Base-by-base conservation (phyloP, 1,140 invertebrate species). In the Tribolium castaneum region DNA sequence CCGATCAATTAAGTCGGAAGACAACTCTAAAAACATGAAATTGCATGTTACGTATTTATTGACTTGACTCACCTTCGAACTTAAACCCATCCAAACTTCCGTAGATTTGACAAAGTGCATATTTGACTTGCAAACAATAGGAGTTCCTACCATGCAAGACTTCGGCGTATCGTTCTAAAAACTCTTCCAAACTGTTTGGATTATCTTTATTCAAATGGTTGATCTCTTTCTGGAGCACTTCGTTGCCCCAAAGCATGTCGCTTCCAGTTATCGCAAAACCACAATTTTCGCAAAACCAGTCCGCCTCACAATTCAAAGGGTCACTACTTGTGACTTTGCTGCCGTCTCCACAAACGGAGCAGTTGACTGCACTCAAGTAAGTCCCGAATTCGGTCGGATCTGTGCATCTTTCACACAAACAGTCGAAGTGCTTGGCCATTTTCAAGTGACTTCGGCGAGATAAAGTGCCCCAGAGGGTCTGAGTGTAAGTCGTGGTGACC, bases 401-500 rank as follows among this genome's bases (percentile, higher is more conserved):
- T 19, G 73, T 83, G 77, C 92, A 93, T 66, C 92, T 86, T n/a
- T 85, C 80, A 66, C 92, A 93, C 6, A 85, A 83, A 82, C 92
- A 93, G 70, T 90, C 88, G 79, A 93, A 93, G 80, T 89, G 92
- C 85, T 93, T 93, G 13, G 86, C 87, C 30, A 85, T 86, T 77
- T 87, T 87, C 1, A 93, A 86, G 87, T 92, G 91, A 74, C 87
- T 85, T 72, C 91, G 85, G 70, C 92, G 86, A 74, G 90, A 89
- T 3, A 92, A 87, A 19, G 92, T 93, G 22, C 91, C 91, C 86
- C 89, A 90, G 70, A 93, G 83, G 0, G 90, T 88, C 81, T 93
- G 91, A 1, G 92, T 92, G 79, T 94, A 93, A 1, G 91, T 90
- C 6, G 90, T 90, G 6, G 89, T 89, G 13, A 94, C 89, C 49